Base-by-base conservation (phyloP, 2,888 invertebrate genomes). In the Meganola albula region DNA sequence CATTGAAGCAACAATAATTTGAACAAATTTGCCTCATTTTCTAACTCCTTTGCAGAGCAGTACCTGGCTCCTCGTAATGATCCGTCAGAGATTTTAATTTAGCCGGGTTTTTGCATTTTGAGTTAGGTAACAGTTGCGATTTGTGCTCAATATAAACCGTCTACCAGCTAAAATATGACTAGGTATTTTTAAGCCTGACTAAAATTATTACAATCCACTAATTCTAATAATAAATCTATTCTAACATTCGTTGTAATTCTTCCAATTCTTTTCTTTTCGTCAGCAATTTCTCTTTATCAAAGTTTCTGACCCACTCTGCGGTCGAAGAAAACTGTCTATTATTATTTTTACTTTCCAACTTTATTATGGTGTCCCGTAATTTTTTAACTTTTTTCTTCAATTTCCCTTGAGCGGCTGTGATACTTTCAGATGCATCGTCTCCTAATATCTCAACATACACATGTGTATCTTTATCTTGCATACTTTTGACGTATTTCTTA, bases 221-320 rank as follows among this genome's bases (percentile, higher is more conserved):
- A n/a, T n/a, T n/a, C n/a, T n/a, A n/a, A n/a, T n/a, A n/a, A n/a
- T n/a, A n/a, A 28, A 14, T n/a, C 23, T 33, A 26, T 33, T 58
- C 59, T 34, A 72, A 63, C 60, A 80, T 64, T 64, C 69, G 79
- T 61, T 72, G 63, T 18, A 84, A 53, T 27, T 63, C 59, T 27
- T 66, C 54, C 3, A 85, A 50, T 54, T 83, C 77, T 33, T 64
- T 63, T 38, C 56, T 68, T 40, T 74, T 83, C 1, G 44, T 33
- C 1, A 46, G 5, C 21, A 79, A 37, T 24, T 63, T 75, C 37
- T 79, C 71, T 39, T 54, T 71, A 12, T 83, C 82, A 16, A 43
- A 22, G 3, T 41, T 26, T 39, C 67, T 68, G 0, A 47, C 53
- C 49, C 52, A 62, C 43, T 74, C 66, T 0, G 77, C 55, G 0